Evolutionary conservation across 1,140 invertebrate genomes (phyloP).

Genomic region (Octopus sinensis): DNA sequence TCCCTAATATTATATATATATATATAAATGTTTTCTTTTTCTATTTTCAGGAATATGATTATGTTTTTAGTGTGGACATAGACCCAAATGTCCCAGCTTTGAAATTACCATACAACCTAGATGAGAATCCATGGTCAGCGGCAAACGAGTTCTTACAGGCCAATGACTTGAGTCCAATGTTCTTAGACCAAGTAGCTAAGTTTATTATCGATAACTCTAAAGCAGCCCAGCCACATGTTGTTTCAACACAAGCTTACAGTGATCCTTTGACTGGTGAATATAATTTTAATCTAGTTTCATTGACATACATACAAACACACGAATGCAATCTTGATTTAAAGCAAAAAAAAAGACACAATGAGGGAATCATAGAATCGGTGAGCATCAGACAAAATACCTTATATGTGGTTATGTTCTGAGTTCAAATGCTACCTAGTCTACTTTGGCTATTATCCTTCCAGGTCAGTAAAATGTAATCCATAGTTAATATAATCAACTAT

Average conservation of each 20-base stretch:
- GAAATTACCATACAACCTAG: slow-evolving; percentile 86
- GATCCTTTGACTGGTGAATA: slow-evolving; percentile 60
- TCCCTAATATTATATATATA: background rate
- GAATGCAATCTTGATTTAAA: too few relatives aligned
- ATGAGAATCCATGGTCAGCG: slow-evolving; percentile 67
- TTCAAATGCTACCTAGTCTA: too few relatives aligned
- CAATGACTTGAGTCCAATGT: slow-evolving; percentile 74
- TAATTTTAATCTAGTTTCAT: background rate
- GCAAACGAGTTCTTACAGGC: slow-evolving; percentile 69
- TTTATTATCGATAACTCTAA: slow-evolving; percentile 84
- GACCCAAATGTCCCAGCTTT: slow-evolving; percentile 82
- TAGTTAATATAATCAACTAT: too few relatives aligned
- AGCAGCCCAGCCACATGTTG: slow-evolving; percentile 48
- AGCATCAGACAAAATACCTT: too few relatives aligned
- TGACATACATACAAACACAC: too few relatives aligned
- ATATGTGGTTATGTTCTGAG: too few relatives aligned
- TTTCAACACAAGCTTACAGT: slow-evolving; percentile 25
- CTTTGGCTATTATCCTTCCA: too few relatives aligned
- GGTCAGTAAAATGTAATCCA: too few relatives aligned
- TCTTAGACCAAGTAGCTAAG: slow-evolving; percentile 88
- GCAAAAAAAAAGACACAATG: too few relatives aligned
- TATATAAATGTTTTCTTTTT: background rate
- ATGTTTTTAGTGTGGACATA: slow-evolving; percentile 90
- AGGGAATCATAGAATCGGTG: too few relatives aligned
- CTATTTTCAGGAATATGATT: slow-evolving; percentile 78